Base-by-base conservation (phyloP, 2,888 invertebrate genomes). In the Eumerus sabulonum region DNA sequence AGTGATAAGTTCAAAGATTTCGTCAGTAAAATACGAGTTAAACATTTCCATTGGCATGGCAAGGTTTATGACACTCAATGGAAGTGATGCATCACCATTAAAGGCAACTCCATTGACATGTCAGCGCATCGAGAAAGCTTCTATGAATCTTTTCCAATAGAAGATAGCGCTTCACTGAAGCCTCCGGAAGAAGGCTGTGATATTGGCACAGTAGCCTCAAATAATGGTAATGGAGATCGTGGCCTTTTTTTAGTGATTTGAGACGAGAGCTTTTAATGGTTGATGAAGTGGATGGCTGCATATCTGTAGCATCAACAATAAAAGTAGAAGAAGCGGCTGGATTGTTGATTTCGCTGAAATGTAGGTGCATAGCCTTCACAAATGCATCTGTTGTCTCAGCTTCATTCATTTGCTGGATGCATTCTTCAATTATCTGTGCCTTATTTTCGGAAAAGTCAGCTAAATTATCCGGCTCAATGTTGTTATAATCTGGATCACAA, bases 321-420 rank as follows among this genome's bases (percentile, higher is more conserved):
- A 47, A 44, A 13, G 47, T 45, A 27, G 45, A 60, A 27, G 45
- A 60, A 59, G 38, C 35, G 9, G 2, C 59, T 36, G 47, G 59
- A 59, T 47, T 27, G 27, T 27, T 7, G 27, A 27, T 27, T 27
- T 27, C 27, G 7, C 27, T 27, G 2, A 27, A 27, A 27, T 27
- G 2, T 27, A 27, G 7, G 27, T 60, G 2, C 14, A 60, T 60
- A 13, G 59, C 59, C 18, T 19, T 14, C 4, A n/a, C 19, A 60
- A 51, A 51, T 51, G 62, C 62, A 17, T 62, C 50, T 42, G 42
- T 51, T 62, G 50, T 42, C 16, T 51, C 35, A 51, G 19, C 40
- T 60, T 48, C 18, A 13, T 59, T 47, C 59, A 59, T 59, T 38
- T 59, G 12, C 17, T 38, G 48, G 47, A 59, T 59, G 19, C 18